Evolutionary conservation across 2,113 vertebrate genomes (phyloP).

Genomic region (Aix galericulata): DNA sequence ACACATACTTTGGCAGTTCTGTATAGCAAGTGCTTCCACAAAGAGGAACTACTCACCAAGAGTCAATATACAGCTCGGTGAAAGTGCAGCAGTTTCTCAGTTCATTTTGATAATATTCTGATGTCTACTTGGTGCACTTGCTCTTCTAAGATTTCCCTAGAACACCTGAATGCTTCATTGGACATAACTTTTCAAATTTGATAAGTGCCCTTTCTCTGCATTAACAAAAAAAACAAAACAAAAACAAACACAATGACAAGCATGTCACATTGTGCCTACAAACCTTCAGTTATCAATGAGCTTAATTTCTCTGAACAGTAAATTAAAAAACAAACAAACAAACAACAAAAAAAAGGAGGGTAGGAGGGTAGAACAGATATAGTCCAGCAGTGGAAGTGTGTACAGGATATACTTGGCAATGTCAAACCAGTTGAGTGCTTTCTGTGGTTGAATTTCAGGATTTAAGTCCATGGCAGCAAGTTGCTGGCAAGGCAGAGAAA

Average conservation of each 20-base stretch:
- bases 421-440: constrained; percentile 87
- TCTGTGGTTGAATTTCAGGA: constrained; percentile 80
- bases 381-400: constrained; percentile 76
- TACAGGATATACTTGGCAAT: constrained; percentile 79
- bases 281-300: constrained; percentile 79
- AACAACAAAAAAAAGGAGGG: constrained; percentile 60
- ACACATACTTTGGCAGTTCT: constrained; percentile 92
- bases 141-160: constrained; percentile 68
- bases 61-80: constrained; percentile 63
- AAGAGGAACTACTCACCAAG: constrained; percentile 74
- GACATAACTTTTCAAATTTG: constrained; percentile 72
- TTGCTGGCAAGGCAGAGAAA: constrained; percentile 79
- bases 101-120: constrained; percentile 60
- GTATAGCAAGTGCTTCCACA: constrained; percentile 86
- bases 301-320: constrained; percentile 69
- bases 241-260: constrained; percentile 71
- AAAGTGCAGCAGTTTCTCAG: constrained; percentile 76
- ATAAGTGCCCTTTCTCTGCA: constrained; percentile 82
- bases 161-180: constrained; percentile 78
- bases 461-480: constrained; percentile 82
- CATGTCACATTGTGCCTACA: constrained; percentile 75
- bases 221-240: constrained; percentile 49
- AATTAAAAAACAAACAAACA: constrained; percentile 41
- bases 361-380: constrained; percentile 51
- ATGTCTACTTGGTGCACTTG: constrained; percentile 74